A percentile compares a stretch with the other conserved stretches of the same genome.
phyloP scores from a whole-genome alignment of 2,888 invertebrate genomes.

The Orthonevra nobilis region DNA sequence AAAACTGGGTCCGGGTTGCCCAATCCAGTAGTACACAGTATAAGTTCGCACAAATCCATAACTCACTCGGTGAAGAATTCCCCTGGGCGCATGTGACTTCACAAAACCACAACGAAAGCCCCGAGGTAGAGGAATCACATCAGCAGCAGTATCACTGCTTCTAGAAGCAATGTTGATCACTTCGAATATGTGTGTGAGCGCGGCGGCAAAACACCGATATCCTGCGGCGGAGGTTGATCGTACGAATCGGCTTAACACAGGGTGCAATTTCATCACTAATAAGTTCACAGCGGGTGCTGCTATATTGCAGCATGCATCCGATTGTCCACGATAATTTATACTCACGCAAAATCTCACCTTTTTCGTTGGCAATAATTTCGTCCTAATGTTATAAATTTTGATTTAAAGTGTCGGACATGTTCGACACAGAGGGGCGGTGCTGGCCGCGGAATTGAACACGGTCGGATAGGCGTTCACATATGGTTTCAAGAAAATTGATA shows the following conservation, averaged over 20 bases:
- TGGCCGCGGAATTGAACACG: slow-evolving; percentile 26
- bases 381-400: slow-evolving; percentile 69
- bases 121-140: slow-evolving; percentile 3
- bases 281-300: slow-evolving; percentile 69
- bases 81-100: neutral
- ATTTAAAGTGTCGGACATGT: slow-evolving; percentile 60
- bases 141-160: slow-evolving; percentile 48
- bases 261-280: slow-evolving; percentile 71
- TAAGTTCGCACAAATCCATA: slow-evolving; percentile 64
- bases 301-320: slow-evolving; percentile 54
- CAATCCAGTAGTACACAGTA: slow-evolving; percentile 21
- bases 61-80: slow-evolving; percentile 41
- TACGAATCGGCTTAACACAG: slow-evolving; percentile 70
- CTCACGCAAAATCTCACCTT: slow-evolving; percentile 65
- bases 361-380: slow-evolving; percentile 61
- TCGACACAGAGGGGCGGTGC: slow-evolving; percentile 53
- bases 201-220: slow-evolving; percentile 52
- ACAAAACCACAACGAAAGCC: slow-evolving; percentile 8
- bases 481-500: slow-evolving; percentile 40
- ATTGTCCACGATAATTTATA: slow-evolving; percentile 60
- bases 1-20: slow-evolving; percentile 34
- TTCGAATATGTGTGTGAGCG: slow-evolving; percentile 16
- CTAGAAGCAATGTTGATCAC: slow-evolving; percentile 34
- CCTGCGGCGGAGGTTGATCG: slow-evolving; percentile 64
- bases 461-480: slow-evolving; percentile 17